Evolutionary conservation across 92 coral and sea anemone genomes (phyloP).

Genomic region (Zoanthus sansibaricus): DNA sequence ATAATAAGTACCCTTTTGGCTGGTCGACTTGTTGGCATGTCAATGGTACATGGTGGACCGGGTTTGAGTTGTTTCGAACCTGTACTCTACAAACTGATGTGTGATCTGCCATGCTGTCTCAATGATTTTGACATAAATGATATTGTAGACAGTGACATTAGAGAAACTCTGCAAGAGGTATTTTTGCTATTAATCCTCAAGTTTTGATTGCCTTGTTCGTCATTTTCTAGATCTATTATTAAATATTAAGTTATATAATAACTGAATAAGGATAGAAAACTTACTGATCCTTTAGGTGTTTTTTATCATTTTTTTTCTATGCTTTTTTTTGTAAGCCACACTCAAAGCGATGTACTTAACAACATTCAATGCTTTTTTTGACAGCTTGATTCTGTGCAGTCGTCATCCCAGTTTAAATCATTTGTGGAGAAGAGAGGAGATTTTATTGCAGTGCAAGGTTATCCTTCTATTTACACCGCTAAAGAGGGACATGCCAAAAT

Average conservation of each 20-base stretch:
- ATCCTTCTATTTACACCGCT: constrained; percentile 49
- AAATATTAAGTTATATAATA: neutral
- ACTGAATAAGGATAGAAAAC: too few relatives aligned
- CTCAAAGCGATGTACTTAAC: neutral
- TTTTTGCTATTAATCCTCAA: constrained; percentile 27
- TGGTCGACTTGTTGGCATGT: constrained; percentile 53
- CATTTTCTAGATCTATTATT: constrained; percentile 16
- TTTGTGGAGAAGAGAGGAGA: constrained; percentile 25
- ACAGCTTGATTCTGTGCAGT: constrained; percentile 41
- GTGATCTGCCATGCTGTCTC: constrained; percentile 44
- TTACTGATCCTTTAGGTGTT: too few relatives aligned
- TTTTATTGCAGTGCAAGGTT: constrained; percentile 50
- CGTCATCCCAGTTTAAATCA: constrained; percentile 15
- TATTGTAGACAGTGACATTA: constrained; percentile 1
- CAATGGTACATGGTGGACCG: constrained; percentile 50
- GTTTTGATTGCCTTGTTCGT: constrained; percentile 33
- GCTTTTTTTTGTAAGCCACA: neutral
- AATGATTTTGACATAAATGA: constrained; percentile 22
- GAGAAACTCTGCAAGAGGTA: neutral
- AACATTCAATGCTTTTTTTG: constrained; percentile 16
- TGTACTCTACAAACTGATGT: constrained; percentile 47
- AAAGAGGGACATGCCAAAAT: constrained; percentile 41
- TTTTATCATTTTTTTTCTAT: too few relatives aligned
- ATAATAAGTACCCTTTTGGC: constrained; percentile 53
- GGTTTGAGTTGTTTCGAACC: constrained; percentile 53